These are phyloP conservation scores for Melangyna quadrimaculata DNA, from an alignment of 2,888 invertebrate genomes.

Conservation along the genomic window DNA sequence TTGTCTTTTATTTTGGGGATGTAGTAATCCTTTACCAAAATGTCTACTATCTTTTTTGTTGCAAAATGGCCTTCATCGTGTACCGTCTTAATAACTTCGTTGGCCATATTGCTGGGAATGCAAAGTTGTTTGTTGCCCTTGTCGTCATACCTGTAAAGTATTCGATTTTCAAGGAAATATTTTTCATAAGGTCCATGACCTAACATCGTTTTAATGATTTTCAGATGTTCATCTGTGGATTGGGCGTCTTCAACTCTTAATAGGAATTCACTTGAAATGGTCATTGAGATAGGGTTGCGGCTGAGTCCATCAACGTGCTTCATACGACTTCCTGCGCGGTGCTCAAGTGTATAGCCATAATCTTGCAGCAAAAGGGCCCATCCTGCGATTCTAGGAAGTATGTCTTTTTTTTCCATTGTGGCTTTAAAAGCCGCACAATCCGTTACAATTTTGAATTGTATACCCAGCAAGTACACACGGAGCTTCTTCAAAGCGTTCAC, in stretches of 20 bases:
- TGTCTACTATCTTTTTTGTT: not conserved
- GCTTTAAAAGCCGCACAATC: constrained; percentile 11
- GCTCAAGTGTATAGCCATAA: not conserved
- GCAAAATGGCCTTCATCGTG: constrained; percentile 77
- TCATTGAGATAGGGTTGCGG: no score
- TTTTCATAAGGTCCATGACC: not conserved
- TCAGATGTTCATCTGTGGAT: not conserved
- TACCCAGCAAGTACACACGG: no score
- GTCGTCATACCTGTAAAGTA: not conserved
- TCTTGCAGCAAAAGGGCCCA: not conserved
- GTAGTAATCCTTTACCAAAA: not conserved
- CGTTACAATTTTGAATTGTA: no score
- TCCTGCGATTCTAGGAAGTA: no score
- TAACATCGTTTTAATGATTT: not conserved
- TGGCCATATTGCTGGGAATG: constrained; percentile 76
- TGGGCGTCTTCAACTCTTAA: not conserved
- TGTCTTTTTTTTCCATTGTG: constrained; percentile 10
- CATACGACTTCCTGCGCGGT: not conserved
- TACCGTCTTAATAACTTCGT: constrained; percentile 75
- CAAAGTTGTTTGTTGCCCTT: constrained; percentile 66
- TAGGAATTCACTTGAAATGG: no score
- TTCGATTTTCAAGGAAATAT: not conserved
- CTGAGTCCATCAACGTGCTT: not conserved
- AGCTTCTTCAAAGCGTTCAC: no score
- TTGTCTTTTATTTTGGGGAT: not conserved